Conservation (phyloP, 2,113 vertebrate genomes). For the Plectropomus leopardus region DNA sequence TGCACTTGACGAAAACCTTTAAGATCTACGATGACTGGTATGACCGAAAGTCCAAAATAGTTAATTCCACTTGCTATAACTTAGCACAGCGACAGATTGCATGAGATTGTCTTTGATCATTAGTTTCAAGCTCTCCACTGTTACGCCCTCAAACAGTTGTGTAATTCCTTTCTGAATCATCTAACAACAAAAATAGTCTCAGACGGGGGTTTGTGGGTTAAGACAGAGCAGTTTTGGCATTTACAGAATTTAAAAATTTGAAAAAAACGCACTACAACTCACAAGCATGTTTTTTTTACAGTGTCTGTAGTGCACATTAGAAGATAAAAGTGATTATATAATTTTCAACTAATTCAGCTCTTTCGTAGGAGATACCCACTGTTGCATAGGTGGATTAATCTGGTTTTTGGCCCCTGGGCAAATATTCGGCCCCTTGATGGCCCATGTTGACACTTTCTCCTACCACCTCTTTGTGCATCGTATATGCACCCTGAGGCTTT, state of each 20-base stretch:
- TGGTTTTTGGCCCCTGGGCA: neutral
- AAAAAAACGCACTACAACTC: neutral
- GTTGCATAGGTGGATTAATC: neutral
- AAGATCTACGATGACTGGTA: neutral
- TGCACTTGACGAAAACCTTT: neutral
- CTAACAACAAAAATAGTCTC: constrained; percentile 32
- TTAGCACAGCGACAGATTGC: neutral
- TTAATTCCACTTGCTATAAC: neutral
- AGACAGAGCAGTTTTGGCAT: constrained; percentile 12
- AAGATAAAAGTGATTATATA: neutral
- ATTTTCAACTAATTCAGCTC: neutral
- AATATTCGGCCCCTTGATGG: neutral
- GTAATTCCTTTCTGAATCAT: constrained; percentile 53
- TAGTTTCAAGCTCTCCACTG: constrained; percentile 23
- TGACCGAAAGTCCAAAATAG: neutral
- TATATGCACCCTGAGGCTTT: neutral
- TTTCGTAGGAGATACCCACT: neutral
- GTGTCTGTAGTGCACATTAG: neutral
- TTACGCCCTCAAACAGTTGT: constrained; percentile 42
- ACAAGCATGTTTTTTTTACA: neutral
- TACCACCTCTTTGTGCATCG: neutral
- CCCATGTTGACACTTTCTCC: neutral
- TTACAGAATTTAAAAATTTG: constrained; percentile 15
- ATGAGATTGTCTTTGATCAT: constrained; percentile 21
- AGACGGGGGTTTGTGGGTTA: constrained; percentile 19